Percentiles rank a stretch among this genome's conserved stretches.
These are phyloP conservation scores for Andrena bucephala DNA, from an alignment of 2,888 invertebrate genomes.

Conservation along the genomic window DNA sequence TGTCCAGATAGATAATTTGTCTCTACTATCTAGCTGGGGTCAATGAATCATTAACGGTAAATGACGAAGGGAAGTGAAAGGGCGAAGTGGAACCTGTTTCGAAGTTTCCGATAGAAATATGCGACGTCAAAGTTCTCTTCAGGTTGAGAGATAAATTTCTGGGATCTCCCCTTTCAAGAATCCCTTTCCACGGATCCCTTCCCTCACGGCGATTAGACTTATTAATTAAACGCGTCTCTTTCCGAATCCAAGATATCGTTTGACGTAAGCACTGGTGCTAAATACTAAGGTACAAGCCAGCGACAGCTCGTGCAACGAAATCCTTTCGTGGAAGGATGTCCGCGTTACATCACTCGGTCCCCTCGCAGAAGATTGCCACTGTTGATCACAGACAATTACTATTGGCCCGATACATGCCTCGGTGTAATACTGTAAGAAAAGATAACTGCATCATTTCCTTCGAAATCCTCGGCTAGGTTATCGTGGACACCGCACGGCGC, in stretches of 20 bases:
- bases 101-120: not conserved
- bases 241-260: constrained; percentile 6
- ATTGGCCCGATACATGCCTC: too few relatives aligned
- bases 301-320: not conserved
- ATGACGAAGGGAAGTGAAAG: not conserved
- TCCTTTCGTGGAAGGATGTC: constrained; percentile 18
- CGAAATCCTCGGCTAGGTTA: not conserved
- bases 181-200: not conserved
- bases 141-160: not conserved
- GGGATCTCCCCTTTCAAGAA: not conserved
- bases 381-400: too few relatives aligned
- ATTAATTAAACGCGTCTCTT: not conserved
- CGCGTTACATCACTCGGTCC: not conserved
- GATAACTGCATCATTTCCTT: not conserved
- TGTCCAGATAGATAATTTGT: not conserved
- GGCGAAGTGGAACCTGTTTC: not conserved
- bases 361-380: not conserved
- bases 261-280: constrained; percentile 41
- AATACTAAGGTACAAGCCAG: constrained; percentile 5
- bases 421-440: not conserved
- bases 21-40: constrained; percentile 18
- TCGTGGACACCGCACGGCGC: not conserved
- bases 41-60: constrained; percentile 15
- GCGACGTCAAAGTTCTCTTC: not conserved
- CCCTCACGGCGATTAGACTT: not conserved